Base-by-base conservation (phyloP, 2,797 vertebrate genomes). In the Crypturellus tataupa region DNA sequence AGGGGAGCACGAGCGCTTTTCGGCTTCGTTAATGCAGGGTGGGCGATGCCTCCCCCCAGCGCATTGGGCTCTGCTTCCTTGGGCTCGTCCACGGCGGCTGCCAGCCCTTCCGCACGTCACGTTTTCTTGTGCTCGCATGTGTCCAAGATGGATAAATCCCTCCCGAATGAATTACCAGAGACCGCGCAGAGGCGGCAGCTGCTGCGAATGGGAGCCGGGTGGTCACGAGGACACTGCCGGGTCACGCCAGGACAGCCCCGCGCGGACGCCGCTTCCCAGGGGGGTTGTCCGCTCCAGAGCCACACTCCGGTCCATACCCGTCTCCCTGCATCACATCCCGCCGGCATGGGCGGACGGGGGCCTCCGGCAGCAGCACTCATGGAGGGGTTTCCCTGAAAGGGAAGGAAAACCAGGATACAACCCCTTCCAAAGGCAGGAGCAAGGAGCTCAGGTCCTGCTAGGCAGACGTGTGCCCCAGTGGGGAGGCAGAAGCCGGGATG, bases 221-320 rank as follows among this genome's bases (percentile, higher is more conserved):
- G 42, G 21, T 6, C 58, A 56, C 6, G 1, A 78, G 42, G 78
- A 31, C 23, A 2, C 79, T 1, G 12, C 3, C 0, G 79, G 79
- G 81, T 95, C 60, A 2, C 1, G 0, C 9, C 85, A 11, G 95
- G 89, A 85, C 91, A 87, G 39, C 46, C 24, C 55, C 1, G 0
- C 2, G 72, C 37, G n/a, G 2, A 64, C 0, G 4, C 62, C 14
- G 69, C 14, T 70, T 3, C 59, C 47, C 39, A 47, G 53, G 46
- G 33, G 63, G 68, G 49, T 40, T 69, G 88, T 77, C 46, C 56
- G 3, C 49, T 31, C 1, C 0, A 11, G 9, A 60, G 25, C 58
- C 1, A 0, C 6, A 5, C 46, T 60, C 0, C 6, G 60, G 46
- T 10, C 39, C 75, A 37, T 51, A 5, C 0, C 33, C 4, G 1